These are phyloP conservation scores for Cynopterus sphinx DNA, from an alignment of 2,797 vertebrate species.

Conservation along the genomic window DNA sequence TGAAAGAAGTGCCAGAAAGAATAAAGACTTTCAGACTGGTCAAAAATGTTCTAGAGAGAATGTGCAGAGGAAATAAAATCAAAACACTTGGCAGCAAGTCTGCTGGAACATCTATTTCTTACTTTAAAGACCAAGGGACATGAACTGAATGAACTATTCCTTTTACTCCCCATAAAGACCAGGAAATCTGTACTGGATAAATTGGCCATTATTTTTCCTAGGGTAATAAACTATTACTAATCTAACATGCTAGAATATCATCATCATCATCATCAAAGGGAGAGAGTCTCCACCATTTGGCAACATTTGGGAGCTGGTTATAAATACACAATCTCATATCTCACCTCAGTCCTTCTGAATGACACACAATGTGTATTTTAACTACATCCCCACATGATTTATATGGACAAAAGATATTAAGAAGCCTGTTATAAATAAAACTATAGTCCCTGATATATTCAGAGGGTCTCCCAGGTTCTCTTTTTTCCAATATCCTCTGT, in stretches of 20 bases:
- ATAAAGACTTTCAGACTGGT: background rate
- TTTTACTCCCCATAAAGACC: background rate
- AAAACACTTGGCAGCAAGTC: background rate
- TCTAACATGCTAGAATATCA: background rate
- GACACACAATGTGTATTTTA: background rate
- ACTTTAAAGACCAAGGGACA: background rate
- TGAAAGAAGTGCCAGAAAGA: background rate
- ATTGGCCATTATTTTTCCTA: background rate
- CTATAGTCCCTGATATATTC: background rate
- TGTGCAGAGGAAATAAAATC: background rate
- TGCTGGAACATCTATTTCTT: background rate
- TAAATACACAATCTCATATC: background rate
- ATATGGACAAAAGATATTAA: background rate
- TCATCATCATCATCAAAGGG: background rate
- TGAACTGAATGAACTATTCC: background rate
- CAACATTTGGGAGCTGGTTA: background rate
- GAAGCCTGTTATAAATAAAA: background rate
- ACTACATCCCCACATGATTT: background rate
- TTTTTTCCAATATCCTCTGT: background rate
- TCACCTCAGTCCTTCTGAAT: background rate
- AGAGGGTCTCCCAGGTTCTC: background rate
- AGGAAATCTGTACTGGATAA: background rate
- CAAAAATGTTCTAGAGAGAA: background rate
- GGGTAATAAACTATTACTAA: background rate
- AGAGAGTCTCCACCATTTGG: background rate